Evolutionary conservation across 2,888 invertebrate genomes (phyloP), one percentile per base, ranked within the genome.

Genomic region (Acanthoscelides obtectus): DNA sequence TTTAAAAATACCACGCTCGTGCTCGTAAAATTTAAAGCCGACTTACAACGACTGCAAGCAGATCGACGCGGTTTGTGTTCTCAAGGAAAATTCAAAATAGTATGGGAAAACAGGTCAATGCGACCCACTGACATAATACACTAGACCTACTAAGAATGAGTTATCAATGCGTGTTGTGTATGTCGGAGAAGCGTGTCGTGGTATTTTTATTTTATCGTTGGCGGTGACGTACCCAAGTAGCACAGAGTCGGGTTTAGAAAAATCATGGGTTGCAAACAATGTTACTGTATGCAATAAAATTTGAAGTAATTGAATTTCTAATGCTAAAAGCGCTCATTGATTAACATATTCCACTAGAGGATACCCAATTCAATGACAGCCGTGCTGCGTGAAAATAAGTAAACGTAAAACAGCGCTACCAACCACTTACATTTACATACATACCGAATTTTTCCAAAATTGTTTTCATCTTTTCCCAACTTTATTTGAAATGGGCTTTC

Each of bases 51-150:
- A 69, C 27, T 69, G 70, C n/a, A 70, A 67, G 64, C 20, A 68
- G 6, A 69, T 20, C 63, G 72, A 45, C 12, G 1, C 66, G 66
- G 66, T 22, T 63, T 63, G 19, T 63, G 63, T 63, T 21, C 66
- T 76, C 77, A 78, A 79, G 77, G 77, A 75, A 76, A 79, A 73
- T 77, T 77, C 73, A 75, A 79, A 79, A 79, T 76, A 78, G 75
- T 72, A 66, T 69, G 72, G 76, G 45, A 79, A 81, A 81, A 81
- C 77, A 73, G 81, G 82, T 82, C 82, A 81, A 77, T 80, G 81
- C 77, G 81, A 81, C 81, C 81, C 77, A 79, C 78, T 81, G 74
- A 79, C 81, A 80, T 77, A 80, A 76, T 82, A 81, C 79, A 82
- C 82, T 81, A 82, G 82, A 82, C 82, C 82, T 74, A 80, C 76